A percentile compares a stretch with the other conserved stretches of the same genome.
phyloP scores from a whole-genome alignment of 2,888 invertebrate species.

The Calliphora vomitoria region DNA sequence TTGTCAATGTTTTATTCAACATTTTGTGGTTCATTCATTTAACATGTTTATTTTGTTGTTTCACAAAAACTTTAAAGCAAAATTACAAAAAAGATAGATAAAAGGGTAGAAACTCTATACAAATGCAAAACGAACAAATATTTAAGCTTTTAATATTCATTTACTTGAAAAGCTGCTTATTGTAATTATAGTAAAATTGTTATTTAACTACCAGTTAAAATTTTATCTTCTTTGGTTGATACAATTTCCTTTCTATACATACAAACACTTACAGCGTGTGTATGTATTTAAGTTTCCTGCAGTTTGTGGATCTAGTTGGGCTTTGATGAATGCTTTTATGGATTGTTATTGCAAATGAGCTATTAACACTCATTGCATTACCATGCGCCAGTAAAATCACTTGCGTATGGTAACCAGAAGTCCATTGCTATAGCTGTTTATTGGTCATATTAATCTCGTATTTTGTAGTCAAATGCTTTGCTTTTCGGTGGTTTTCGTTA shows the following conservation, averaged over 20 bases:
- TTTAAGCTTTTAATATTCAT: slow-evolving; percentile 36
- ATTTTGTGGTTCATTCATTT: slow-evolving; percentile 68
- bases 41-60: slow-evolving; percentile 46
- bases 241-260: slow-evolving; percentile 1
- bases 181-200: slow-evolving; percentile 28
- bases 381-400: no score
- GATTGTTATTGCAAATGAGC: no score
- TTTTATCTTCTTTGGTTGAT: slow-evolving; percentile 21
- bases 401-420: no score
- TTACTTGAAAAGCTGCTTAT: slow-evolving; percentile 41
- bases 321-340: no score
- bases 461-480: no score
- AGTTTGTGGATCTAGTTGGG: no score
- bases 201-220: slow-evolving; percentile 40
- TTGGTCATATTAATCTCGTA: no score
- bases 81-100: background rate
- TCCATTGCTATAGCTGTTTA: no score
- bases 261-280: background rate
- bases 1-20: slow-evolving; percentile 62
- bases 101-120: background rate
- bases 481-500: no score
- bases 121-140: background rate
- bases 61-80: slow-evolving; percentile 10
- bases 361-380: no score
- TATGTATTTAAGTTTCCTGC: background rate